Percentiles rank a stretch among this genome's conserved stretches.
Conservation (phyloP, 2,888 invertebrate genomes). For the Hymenopus coronatus region DNA sequence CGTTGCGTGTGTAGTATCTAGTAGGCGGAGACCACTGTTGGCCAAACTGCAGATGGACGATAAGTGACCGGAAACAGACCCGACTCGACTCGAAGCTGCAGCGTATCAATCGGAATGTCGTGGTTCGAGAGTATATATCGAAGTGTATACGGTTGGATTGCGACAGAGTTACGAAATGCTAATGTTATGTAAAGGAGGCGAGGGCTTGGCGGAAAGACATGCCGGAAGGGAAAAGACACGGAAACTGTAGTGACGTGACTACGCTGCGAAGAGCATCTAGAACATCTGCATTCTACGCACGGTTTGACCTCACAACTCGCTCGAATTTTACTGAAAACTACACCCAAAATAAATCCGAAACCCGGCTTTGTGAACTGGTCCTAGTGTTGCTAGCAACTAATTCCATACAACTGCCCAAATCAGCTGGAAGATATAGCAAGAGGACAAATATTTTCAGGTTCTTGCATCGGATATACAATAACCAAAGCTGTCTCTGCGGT, state of each 20-base stretch:
- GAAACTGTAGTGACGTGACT: not conserved
- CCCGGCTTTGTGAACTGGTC: too few species aligned
- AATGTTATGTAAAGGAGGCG: conserved; percentile 10
- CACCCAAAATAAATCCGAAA: too few species aligned
- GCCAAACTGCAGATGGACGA: too few species aligned
- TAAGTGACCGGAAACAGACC: too few species aligned
- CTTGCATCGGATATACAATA: too few species aligned
- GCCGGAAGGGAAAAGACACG: conserved; percentile 15
- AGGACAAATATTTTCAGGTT: too few species aligned
- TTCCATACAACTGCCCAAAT: too few species aligned
- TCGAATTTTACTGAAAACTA: not conserved
- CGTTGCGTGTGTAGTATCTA: not conserved
- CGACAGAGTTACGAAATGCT: not conserved
- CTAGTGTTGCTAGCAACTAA: too few species aligned
- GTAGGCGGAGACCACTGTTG: not conserved
- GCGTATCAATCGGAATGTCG: not conserved
- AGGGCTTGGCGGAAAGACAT: conserved; percentile 10
- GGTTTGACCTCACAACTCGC: not conserved
- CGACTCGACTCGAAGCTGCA: not conserved
- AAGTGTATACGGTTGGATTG: not conserved
- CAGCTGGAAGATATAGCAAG: too few species aligned
- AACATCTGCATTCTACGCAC: not conserved
- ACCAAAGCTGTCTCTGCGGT: too few species aligned
- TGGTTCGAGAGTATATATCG: not conserved
- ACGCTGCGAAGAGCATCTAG: not conserved